phyloP scores from a whole-genome alignment of 2,888 invertebrate species.

The Bursaphelenchus okinawaensis region DNA sequence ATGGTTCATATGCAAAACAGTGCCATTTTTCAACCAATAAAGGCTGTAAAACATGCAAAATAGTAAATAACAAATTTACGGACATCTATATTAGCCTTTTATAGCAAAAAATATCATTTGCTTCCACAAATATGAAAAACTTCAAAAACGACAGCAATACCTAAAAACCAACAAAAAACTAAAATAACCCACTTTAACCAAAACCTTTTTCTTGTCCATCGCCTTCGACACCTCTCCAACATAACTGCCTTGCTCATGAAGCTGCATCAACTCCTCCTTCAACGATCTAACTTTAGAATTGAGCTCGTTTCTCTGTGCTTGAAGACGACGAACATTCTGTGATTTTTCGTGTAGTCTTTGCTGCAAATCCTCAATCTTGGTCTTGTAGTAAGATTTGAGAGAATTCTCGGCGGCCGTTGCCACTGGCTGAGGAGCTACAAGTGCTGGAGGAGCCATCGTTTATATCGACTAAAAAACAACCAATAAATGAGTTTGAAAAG shows the following conservation, averaged over 20 bases:
- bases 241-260: conserved; percentile 94
- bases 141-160: too few relatives aligned
- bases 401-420: conserved; percentile 18
- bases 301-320: conserved; percentile 95
- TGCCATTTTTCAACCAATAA: too few relatives aligned
- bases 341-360: conserved; percentile 92
- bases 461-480: background rate
- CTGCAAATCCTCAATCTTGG: conserved; percentile 92
- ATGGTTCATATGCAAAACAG: too few relatives aligned
- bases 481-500: background rate
- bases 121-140: too few relatives aligned
- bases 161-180: background rate
- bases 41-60: too few relatives aligned
- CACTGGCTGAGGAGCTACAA: background rate
- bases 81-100: too few relatives aligned
- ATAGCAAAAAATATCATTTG: too few relatives aligned
- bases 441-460: background rate
- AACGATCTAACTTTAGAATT: conserved; percentile 98
- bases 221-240: conserved; percentile 99
- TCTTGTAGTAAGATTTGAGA: conserved; percentile 73
- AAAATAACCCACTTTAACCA: conserved; percentile 70
- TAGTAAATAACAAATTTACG: too few relatives aligned
- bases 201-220: conserved; percentile 99
- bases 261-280: conserved; percentile 87
- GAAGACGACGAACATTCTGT: conserved; percentile 88